Evolutionary conservation across 2,797 vertebrate genomes (phyloP), one percentile per base, ranked within the genome.

Genomic region (Hydrocynus forskahlii): DNA sequence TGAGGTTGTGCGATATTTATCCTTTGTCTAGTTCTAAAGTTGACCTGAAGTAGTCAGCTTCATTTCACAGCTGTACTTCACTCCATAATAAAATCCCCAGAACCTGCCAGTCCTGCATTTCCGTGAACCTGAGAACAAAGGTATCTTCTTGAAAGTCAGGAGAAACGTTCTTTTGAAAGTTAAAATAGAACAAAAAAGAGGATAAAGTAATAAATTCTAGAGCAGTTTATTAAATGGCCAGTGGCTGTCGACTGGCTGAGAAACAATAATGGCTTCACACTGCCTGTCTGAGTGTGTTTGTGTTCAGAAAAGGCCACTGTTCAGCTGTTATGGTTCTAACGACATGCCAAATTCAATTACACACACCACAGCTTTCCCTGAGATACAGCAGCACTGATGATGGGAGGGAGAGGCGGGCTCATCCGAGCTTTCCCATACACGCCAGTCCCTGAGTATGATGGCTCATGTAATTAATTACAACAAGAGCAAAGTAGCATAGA

Each of bases 11-110:
- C 70, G 74, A 50, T 80, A 80, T 83, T 84, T 83, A 75, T 80
- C 70, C 76, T 78, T 70, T 63, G 83, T 81, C 67, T 79, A 75
- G 83, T 63, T 73, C 69, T 81, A 81, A 62, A 68, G 54, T 64
- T 81, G 79, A 84, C 76, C 82, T 64, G 76, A 74, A 77, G 62
- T 75, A 45, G 67, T 54, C 63, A 52, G 75, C 57, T 81, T 76
- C 43, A 52, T 72, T 69, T 79, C 72, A 76, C 78, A 60, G 69
- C 29, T 38, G 55, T 52, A 10, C 74, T 64, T 40, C 38, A 19
- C 9, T 54, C 57, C 10, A 43, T 79, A 73, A 70, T 25, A 64
- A 38, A 64, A 74, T 23, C 7, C n/a, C 40, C 23, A n/a, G 45
- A 12, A 1, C 7, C 40, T 40, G n/a, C 19, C 7, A 2, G 17